phyloP scores from a whole-genome alignment of 2,113 vertebrate genomes.

The Macaca mulatta region DNA sequence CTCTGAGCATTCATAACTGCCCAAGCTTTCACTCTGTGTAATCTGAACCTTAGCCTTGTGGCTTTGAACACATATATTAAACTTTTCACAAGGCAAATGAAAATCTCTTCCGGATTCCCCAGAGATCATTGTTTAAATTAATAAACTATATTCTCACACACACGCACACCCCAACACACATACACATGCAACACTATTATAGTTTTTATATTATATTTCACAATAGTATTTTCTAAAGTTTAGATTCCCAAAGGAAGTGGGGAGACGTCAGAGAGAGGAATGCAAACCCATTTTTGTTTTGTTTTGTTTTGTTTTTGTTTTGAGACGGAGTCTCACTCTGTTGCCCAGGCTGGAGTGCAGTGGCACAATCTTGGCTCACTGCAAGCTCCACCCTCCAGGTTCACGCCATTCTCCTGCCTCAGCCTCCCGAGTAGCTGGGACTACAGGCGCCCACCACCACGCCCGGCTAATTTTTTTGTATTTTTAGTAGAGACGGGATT shows the following conservation, averaged over 20 bases:
- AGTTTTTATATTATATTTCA: background rate
- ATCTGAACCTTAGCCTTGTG: background rate
- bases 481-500: too few relatives aligned
- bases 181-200: too few relatives aligned
- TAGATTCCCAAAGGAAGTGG: background rate
- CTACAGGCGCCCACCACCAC: too few relatives aligned
- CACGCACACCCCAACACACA: background rate
- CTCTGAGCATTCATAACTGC: background rate
- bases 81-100: slow-evolving; percentile 53
- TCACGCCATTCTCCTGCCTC: too few relatives aligned
- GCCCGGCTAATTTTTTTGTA: too few relatives aligned
- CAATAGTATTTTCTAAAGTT: slow-evolving; percentile 27
- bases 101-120: background rate
- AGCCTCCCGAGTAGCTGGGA: too few relatives aligned
- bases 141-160: background rate
- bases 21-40: background rate
- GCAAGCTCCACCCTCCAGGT: too few relatives aligned
- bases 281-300: background rate
- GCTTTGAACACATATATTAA: slow-evolving; percentile 43
- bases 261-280: background rate
- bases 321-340: too few relatives aligned
- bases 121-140: slow-evolving; percentile 29
- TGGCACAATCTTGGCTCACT: too few relatives aligned
- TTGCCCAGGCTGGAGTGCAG: too few relatives aligned
- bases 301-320: too few relatives aligned